phyloP scores from a whole-genome alignment of 2,113 vertebrate genomes.

The Etia nguti region DNA sequence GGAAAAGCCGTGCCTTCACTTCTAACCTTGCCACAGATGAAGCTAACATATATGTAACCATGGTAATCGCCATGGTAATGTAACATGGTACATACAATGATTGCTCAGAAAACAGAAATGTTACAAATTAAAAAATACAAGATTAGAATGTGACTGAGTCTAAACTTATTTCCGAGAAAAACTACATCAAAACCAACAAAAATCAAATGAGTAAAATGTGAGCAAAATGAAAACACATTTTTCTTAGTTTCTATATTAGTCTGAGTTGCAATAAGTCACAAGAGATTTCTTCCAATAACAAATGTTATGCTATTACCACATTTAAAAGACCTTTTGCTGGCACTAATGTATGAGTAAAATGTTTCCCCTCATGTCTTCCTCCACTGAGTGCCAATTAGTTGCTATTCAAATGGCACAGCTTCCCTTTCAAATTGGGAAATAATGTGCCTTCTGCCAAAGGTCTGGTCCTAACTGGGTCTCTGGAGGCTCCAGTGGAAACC shows the following conservation, averaged over 20 bases:
- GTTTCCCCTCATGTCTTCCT: constrained; percentile 13
- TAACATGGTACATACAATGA: accelerated
- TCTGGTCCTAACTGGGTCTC: constrained; percentile 66
- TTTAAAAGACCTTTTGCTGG: constrained; percentile 10
- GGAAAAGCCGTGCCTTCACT: not conserved
- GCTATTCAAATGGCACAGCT: constrained; percentile 59
- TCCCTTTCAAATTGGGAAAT: constrained; percentile 60
- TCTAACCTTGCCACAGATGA: not conserved
- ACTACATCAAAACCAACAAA: not conserved
- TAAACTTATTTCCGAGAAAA: not conserved
- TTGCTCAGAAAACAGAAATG: not conserved
- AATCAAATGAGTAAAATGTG: not conserved
- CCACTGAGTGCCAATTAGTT: constrained; percentile 60
- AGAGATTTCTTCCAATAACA: not conserved
- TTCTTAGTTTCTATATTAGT: not conserved
- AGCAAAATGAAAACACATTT: not conserved
- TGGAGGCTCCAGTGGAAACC: constrained; percentile 39
- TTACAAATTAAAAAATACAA: not conserved
- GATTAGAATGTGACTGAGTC: not conserved
- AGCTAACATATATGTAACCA: not conserved
- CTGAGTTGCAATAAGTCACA: not conserved
- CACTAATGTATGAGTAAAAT: constrained; percentile 13
- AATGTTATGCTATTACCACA: not conserved
- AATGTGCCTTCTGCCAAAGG: constrained; percentile 59
- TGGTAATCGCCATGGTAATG: not conserved